Evolutionary conservation across 2,888 invertebrate genomes (phyloP).

Genomic region (Noctua fimbriata): DNA sequence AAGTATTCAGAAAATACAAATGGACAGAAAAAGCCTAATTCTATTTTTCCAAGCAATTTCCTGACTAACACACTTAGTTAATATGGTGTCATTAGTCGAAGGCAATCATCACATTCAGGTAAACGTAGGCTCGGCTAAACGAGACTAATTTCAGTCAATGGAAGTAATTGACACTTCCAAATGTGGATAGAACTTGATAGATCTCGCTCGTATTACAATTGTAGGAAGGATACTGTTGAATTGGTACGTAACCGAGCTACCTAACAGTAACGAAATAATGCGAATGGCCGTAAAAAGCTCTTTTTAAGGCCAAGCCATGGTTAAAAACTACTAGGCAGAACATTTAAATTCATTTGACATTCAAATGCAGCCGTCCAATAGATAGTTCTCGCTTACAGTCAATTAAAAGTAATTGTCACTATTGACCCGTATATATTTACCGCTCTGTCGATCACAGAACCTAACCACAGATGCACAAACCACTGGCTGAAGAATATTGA

Average conservation of each 20-base stretch:
- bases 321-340: neutral
- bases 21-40: neutral
- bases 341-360: neutral
- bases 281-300: neutral
- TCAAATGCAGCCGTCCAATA: constrained; percentile 4
- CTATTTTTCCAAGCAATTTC: constrained; percentile 26
- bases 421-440: constrained; percentile 12
- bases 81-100: constrained; percentile 27
- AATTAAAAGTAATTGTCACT: constrained; percentile 19
- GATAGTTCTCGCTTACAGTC: constrained; percentile 11
- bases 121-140: constrained; percentile 18
- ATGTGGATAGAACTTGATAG: constrained; percentile 21
- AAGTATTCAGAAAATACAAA: neutral
- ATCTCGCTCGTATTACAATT: neutral
- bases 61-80: constrained; percentile 26
- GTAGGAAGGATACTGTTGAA: neutral
- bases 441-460: constrained; percentile 4
- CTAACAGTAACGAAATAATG: neutral
- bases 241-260: too few species aligned
- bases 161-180: constrained; percentile 25
- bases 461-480: neutral
- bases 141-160: constrained; percentile 22
- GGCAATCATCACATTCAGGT: constrained; percentile 42
- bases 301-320: neutral
- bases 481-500: neutral